Percentiles rank a stretch among this genome's conserved stretches.
These are phyloP conservation scores for Turritopsis rubra DNA, from an alignment of 30 jellyfish, hydroid and myxozoan species.

Conservation along the genomic window DNA sequence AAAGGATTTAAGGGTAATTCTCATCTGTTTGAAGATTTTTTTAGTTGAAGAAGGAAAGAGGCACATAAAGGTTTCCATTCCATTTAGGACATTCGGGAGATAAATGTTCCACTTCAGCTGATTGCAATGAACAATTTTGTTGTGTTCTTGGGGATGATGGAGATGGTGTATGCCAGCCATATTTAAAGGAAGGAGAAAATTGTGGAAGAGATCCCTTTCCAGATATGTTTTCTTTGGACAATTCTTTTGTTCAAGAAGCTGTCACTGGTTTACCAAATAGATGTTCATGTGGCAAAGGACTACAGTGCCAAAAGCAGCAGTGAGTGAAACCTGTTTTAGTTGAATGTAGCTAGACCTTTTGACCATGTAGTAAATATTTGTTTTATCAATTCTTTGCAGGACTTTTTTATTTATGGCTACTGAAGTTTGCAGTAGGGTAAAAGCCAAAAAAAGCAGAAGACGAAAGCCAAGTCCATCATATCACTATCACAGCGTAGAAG, in stretches of 20 bases:
- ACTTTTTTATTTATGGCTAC: neutral
- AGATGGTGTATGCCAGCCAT: conserved; percentile 16
- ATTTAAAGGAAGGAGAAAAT: conserved; percentile 7
- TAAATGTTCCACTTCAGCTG: neutral
- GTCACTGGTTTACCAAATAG: conserved; percentile 16
- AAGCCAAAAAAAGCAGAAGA: neutral
- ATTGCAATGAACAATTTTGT: neutral
- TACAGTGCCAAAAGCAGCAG: neutral
- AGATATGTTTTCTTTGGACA: neutral
- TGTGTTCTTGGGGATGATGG: neutral
- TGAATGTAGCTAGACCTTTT: neutral
- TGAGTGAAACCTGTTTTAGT: neutral
- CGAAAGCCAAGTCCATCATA: neutral
- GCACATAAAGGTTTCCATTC: neutral
- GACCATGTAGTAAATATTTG: neutral
- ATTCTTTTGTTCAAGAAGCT: conserved; percentile 16
- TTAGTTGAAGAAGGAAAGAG: neutral
- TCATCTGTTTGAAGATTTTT: neutral
- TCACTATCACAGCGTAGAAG: neutral
- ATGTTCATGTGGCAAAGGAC: neutral
- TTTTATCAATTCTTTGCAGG: neutral
- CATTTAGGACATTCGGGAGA: neutral
- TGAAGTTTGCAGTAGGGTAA: neutral
- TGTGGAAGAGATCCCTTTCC: conserved; percentile 10
- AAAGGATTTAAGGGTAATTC: neutral